These are phyloP conservation scores for Eudyptes chrysolophus DNA, from an alignment of 2,113 vertebrate species.

Conservation along the genomic window DNA sequence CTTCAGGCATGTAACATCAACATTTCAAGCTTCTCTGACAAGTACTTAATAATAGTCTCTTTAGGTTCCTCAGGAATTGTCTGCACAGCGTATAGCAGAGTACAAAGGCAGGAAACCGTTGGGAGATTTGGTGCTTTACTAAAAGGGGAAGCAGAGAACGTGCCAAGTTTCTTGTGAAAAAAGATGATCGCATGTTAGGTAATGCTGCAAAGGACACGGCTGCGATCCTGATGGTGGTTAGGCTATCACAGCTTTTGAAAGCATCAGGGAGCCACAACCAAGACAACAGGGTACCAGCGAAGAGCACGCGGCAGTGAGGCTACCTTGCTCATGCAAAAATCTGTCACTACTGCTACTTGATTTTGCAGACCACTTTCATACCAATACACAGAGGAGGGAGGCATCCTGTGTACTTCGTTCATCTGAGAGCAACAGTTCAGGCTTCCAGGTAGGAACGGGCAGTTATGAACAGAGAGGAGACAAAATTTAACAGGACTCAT, in stretches of 20 bases:
- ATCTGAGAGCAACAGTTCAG: background rate
- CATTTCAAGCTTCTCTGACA: background rate
- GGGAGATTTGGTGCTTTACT: background rate
- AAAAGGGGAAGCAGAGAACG: background rate
- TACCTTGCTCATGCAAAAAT: background rate
- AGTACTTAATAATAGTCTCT: background rate
- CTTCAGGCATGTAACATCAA: background rate
- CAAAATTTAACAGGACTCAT: background rate
- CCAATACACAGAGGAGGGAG: background rate
- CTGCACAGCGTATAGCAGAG: background rate
- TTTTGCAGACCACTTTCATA: background rate
- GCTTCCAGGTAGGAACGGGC: background rate
- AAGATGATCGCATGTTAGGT: rapidly evolving
- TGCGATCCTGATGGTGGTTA: background rate
- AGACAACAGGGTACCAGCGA: background rate
- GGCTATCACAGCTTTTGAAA: background rate
- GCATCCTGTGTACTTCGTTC: background rate
- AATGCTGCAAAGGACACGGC: background rate
- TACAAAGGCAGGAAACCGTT: background rate
- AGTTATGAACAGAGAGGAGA: background rate
- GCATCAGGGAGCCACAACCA: background rate
- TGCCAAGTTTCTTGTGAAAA: background rate
- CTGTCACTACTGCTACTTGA: background rate
- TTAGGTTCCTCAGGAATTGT: background rate
- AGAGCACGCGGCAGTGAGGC: rapidly evolving